These are phyloP conservation scores for Ursus arctos DNA, from an alignment of 2,113 vertebrate genomes.

Conservation along the genomic window DNA sequence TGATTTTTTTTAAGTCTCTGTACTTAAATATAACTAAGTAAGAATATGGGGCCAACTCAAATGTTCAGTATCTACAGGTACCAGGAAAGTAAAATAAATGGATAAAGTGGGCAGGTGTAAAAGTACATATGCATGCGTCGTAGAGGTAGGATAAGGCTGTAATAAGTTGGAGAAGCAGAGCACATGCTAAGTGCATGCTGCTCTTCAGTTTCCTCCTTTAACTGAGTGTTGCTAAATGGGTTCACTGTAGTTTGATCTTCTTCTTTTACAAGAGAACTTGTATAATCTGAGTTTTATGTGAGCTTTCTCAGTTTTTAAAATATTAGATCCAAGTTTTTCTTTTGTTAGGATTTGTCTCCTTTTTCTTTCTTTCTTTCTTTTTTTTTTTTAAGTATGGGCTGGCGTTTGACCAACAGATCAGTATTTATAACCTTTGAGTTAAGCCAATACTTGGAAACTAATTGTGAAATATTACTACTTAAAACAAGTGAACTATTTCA, in stretches of 20 bases:
- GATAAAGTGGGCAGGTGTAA: neutral
- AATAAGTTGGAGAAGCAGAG: neutral
- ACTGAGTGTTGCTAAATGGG: neutral
- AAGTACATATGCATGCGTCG: neutral
- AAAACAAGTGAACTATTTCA: neutral
- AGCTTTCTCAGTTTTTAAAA: neutral
- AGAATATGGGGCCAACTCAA: neutral
- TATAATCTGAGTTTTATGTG: constrained; percentile 7
- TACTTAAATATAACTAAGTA: neutral
- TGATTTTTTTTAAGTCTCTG: neutral
- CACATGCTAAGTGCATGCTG: neutral
- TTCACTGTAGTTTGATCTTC: neutral
- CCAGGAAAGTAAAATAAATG: neutral
- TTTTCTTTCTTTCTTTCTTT: neutral
- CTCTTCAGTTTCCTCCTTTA: neutral
- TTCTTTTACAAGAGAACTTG: neutral
- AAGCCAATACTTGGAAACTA: constrained; percentile 48
- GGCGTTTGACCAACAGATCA: neutral
- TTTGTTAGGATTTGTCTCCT: neutral
- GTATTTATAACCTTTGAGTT: constrained; percentile 16
- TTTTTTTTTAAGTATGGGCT: neutral
- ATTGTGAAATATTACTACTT: constrained; percentile 28
- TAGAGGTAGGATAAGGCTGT: neutral
- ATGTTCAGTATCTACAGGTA: constrained; percentile 2
- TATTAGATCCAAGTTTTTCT: neutral